These are phyloP conservation scores for Zoroaster sp. DNA, from an alignment of 53 echinoderm and acorn worm species.

Conservation along the genomic window DNA sequence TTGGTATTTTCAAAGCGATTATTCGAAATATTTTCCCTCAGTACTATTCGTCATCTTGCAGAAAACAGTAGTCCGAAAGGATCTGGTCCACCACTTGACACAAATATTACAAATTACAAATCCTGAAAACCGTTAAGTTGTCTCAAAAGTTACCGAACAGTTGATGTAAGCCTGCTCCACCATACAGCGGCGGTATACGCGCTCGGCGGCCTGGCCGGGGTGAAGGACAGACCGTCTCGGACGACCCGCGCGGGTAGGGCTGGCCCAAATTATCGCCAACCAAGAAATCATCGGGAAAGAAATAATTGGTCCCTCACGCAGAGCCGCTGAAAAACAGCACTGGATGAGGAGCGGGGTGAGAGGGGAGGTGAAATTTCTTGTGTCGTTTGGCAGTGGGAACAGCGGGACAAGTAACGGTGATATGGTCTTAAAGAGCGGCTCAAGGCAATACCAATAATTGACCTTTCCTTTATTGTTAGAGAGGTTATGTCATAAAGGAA, in stretches of 20 bases:
- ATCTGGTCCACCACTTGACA: too few species aligned
- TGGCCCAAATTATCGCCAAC: conserved; percentile 40
- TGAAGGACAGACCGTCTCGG: conserved; percentile 29
- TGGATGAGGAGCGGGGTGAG: neutral
- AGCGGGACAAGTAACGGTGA: neutral
- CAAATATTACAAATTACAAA: too few species aligned
- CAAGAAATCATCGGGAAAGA: neutral
- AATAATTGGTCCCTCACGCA: conserved; percentile 23
- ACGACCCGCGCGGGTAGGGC: conserved; percentile 24
- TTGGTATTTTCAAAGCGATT: too few species aligned
- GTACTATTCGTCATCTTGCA: too few species aligned
- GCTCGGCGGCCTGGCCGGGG: neutral
- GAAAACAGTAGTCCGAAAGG: too few species aligned
- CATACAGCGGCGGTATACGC: neutral
- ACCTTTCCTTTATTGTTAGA: too few species aligned
- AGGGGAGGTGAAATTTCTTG: neutral
- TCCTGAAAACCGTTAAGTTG: neutral
- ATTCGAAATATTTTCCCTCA: too few species aligned
- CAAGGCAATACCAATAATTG: too few species aligned
- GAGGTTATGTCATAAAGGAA: too few species aligned
- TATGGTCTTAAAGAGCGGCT: too few species aligned
- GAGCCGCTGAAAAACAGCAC: neutral
- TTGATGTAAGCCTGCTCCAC: too few species aligned
- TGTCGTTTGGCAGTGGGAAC: neutral
- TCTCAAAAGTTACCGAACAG: neutral